A percentile compares a stretch with the other conserved stretches of the same genome.
These are phyloP conservation scores for Eustalomyia histrio DNA, from an alignment of 2,888 invertebrate genomes.

Conservation along the genomic window DNA sequence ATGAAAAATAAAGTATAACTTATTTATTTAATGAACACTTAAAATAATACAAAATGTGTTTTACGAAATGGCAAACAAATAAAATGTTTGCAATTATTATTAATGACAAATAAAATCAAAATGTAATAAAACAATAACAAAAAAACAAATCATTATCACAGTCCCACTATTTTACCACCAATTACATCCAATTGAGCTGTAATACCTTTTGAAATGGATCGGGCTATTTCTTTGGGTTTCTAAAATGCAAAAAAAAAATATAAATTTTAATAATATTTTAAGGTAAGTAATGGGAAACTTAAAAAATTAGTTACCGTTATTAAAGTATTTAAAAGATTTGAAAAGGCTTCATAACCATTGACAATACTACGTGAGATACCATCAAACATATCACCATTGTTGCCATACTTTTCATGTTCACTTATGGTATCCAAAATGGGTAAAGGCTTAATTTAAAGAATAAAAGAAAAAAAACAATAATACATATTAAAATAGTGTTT, in stretches of 20 bases:
- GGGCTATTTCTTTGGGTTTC: conserved; percentile 76
- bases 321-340: conserved; percentile 83
- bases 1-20: conserved; percentile 36
- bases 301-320: conserved; percentile 81
- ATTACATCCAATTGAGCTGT: conserved; percentile 77
- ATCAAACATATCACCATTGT: conserved; percentile 85
- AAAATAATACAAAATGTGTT: conserved; percentile 57
- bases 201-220: conserved; percentile 75
- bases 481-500: not conserved
- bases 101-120: conserved; percentile 27
- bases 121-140: conserved; percentile 9
- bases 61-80: conserved; percentile 38
- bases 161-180: conserved; percentile 77
- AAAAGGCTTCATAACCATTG: conserved; percentile 84
- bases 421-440: conserved; percentile 88
- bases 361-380: conserved; percentile 84
- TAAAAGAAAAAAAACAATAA: not conserved
- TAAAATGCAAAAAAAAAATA: too few relatives aligned
- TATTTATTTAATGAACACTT: conserved; percentile 50
- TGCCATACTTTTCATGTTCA: conserved; percentile 90
- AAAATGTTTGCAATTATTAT: conserved; percentile 21
- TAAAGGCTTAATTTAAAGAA: conserved; percentile 80
- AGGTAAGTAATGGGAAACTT: not conserved
- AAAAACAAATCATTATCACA: conserved; percentile 65
- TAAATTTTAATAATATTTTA: not conserved